Base-by-base conservation (phyloP, 2,113 vertebrate genomes). In the Donacobius atricapilla region DNA sequence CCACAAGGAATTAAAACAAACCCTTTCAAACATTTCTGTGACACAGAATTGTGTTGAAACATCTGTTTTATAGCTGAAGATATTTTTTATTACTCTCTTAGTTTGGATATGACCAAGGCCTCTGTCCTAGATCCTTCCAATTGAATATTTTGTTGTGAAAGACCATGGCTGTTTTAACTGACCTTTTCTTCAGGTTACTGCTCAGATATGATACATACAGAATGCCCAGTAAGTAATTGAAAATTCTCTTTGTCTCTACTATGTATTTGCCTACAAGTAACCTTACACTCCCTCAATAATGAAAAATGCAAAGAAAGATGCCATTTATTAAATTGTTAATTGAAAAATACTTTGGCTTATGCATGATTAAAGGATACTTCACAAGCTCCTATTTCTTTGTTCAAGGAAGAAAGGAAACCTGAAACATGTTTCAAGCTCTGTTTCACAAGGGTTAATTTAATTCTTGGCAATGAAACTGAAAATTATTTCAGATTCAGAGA, bases 1-100 rank as follows among this genome's bases (percentile, higher is more conserved):
- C 70, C 88, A 27, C 13, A 12, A 83, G 50, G 71, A 94, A 92
- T 72, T 87, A 90, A 92, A 95, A 77, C 76, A 90, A 96, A 78
- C 35, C 13, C 40, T 93, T 95, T 79, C 66, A 90, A 96, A 88
- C 21, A 39, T 73, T 83, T 83, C 24, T 76, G 0, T 50, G 42
- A 54, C 70, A 76, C 18, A 39, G 28, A 76, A 83, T 42, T 92
- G 71, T 77, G 50, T 69, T 57, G 63, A 92, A 92, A 93, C 88
- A 86, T 88, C 88, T 92, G 83, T 37, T 93, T 88, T 83, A 58
- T 88, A 64, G 57, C 70, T n/a, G 73, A 72, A 92, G 58, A 47
- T 27, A 9, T 25, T 87, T 86, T 71, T 78, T 71, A 57, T 79
- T 66, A 37, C 22, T 80, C 40, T 50, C 50, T 60, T 35, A 14